Evolutionary conservation across 2,797 vertebrate species (phyloP).

Genomic region (Hephaestus fuliginosus): DNA sequence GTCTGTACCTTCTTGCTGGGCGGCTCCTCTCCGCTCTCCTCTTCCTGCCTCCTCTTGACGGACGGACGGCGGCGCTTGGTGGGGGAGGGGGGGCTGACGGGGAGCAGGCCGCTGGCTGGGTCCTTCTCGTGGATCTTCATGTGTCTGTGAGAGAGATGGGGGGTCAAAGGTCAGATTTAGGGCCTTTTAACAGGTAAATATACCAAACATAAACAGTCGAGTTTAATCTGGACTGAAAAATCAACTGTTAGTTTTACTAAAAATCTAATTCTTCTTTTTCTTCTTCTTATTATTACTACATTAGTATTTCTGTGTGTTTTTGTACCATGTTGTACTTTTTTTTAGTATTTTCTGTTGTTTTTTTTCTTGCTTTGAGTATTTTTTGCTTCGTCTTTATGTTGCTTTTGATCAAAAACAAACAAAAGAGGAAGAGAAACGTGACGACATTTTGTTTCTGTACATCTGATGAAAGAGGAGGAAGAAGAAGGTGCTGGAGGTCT

Average conservation of each 20-base stretch:
- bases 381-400: no score
- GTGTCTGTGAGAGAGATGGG: slow-evolving; percentile 85
- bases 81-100: slow-evolving; percentile 89
- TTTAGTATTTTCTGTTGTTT: no score
- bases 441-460: not conserved
- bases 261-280: no score
- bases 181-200: no score
- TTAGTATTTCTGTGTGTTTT: no score
- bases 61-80: slow-evolving; percentile 91
- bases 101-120: slow-evolving; percentile 80
- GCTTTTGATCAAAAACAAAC: no score
- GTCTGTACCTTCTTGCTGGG: slow-evolving; percentile 91
- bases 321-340: no score
- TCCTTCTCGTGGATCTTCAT: slow-evolving; percentile 99
- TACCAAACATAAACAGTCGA: no score
- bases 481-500: not conserved
- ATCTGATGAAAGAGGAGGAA: not conserved
- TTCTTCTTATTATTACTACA: no score
- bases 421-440: not conserved
- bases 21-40: slow-evolving; percentile 87
- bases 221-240: no score
- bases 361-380: no score
- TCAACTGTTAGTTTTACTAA: no score
- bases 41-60: slow-evolving; percentile 90
- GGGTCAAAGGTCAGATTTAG: not conserved